These are phyloP conservation scores for Eristalis tenax DNA, from an alignment of 2,888 invertebrate genomes.

Conservation along the genomic window DNA sequence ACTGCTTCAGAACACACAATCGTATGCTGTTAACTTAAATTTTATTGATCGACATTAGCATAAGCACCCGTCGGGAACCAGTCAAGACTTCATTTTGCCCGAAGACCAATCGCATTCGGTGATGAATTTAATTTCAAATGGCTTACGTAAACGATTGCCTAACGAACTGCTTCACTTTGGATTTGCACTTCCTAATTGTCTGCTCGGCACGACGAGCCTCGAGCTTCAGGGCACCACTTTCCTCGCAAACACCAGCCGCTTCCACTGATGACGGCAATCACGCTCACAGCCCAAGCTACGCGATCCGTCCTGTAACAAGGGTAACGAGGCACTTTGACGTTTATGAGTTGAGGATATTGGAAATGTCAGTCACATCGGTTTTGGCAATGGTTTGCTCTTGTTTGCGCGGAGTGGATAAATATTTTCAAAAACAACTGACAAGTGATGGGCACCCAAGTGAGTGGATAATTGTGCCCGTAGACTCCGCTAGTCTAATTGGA, in stretches of 20 bases:
- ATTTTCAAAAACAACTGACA: neutral
- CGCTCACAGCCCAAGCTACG: neutral
- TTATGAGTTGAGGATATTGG: neutral
- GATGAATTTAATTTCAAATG: neutral
- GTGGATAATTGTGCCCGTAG: neutral
- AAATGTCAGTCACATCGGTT: constrained; percentile 20
- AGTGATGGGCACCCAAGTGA: neutral
- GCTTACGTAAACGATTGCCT: neutral
- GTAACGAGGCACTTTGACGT: constrained; percentile 12
- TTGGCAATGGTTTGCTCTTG: neutral
- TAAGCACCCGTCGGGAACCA: neutral
- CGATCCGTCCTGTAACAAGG: neutral
- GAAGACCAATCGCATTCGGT: neutral
- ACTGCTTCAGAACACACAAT: neutral
- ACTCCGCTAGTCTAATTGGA: neutral
- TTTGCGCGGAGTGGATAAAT: neutral
- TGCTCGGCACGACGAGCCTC: neutral
- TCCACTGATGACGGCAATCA: neutral
- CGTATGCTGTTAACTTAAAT: neutral
- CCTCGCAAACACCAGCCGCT: neutral
- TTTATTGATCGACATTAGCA: neutral
- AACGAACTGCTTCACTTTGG: neutral
- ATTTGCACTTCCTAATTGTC: neutral
- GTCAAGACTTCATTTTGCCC: neutral
- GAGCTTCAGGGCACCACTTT: neutral